These are phyloP conservation scores for Fragum fragum DNA, from an alignment of 2,888 invertebrate genomes.

Conservation along the genomic window DNA sequence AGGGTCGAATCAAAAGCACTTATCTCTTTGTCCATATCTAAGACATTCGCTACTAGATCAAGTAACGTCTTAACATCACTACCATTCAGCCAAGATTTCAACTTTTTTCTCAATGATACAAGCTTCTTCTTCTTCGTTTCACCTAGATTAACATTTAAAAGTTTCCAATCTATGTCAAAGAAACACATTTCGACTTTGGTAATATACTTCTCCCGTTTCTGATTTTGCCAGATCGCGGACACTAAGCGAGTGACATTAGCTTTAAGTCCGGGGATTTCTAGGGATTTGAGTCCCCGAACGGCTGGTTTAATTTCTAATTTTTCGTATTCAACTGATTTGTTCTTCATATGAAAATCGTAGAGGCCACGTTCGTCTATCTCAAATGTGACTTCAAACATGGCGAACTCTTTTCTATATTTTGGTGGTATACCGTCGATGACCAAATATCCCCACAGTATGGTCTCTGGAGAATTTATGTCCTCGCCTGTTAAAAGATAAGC, in stretches of 20 bases:
- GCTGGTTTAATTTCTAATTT: constrained; percentile 10
- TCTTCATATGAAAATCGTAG: neutral
- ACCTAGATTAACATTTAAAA: neutral
- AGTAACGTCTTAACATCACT: neutral
- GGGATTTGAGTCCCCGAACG: neutral
- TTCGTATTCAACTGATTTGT: constrained; percentile 1
- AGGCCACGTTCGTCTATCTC: constrained; percentile 15
- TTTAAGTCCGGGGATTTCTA: neutral
- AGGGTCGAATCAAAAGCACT: neutral
- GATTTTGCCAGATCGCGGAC: neutral
- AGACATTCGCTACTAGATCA: neutral
- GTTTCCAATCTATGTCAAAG: neutral
- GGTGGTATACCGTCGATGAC: neutral
- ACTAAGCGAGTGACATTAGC: neutral
- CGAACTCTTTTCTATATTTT: constrained; percentile 4
- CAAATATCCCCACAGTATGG: neutral
- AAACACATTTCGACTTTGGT: neutral
- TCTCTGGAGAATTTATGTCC: neutral
- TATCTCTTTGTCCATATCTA: neutral
- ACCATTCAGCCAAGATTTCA: neutral
- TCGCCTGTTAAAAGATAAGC: neutral
- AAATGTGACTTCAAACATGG: constrained; percentile 6
- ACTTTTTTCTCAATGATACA: neutral
- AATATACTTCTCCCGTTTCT: constrained; percentile 4
- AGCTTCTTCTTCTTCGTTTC: neutral